Percentiles rank a stretch among this genome's conserved stretches.
These are phyloP conservation scores for Drosophila pandora DNA, from an alignment of 1,140 invertebrate genomes.

Conservation along the genomic window DNA sequence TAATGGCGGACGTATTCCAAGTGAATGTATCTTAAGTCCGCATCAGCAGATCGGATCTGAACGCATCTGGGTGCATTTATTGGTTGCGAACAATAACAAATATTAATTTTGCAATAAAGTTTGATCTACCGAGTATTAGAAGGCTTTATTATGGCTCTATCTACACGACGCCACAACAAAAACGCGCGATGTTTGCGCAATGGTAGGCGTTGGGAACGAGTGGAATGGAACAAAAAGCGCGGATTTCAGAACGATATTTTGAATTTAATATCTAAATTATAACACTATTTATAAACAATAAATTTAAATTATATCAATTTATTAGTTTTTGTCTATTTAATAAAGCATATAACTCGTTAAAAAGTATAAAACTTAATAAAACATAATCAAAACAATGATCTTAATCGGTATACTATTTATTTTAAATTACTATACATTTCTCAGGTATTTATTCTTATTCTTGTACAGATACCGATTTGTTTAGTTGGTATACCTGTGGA, in stretches of 20 bases:
- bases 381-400: too few species aligned
- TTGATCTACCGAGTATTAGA: conserved; percentile 46
- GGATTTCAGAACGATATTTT: neutral
- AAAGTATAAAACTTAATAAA: too few species aligned
- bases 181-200: neutral
- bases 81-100: conserved; percentile 38
- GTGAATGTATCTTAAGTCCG: conserved; percentile 12
- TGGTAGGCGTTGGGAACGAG: neutral
- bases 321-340: too few species aligned
- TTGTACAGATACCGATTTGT: too few species aligned
- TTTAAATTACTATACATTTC: too few species aligned
- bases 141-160: conserved; percentile 23
- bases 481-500: neutral
- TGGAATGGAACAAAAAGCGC: conserved; percentile 8
- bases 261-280: neutral
- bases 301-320: too few species aligned
- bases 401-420: too few species aligned
- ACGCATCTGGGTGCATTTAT: conserved; percentile 19
- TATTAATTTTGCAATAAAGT: conserved; percentile 51
- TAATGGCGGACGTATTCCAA: conserved; percentile 27
- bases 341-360: too few species aligned
- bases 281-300: too few species aligned
- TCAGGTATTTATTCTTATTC: too few species aligned
- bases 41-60: neutral
- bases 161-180: conserved; percentile 16